Conservation (phyloP, 2,113 vertebrate genomes). For the Hippocampus comes region DNA sequence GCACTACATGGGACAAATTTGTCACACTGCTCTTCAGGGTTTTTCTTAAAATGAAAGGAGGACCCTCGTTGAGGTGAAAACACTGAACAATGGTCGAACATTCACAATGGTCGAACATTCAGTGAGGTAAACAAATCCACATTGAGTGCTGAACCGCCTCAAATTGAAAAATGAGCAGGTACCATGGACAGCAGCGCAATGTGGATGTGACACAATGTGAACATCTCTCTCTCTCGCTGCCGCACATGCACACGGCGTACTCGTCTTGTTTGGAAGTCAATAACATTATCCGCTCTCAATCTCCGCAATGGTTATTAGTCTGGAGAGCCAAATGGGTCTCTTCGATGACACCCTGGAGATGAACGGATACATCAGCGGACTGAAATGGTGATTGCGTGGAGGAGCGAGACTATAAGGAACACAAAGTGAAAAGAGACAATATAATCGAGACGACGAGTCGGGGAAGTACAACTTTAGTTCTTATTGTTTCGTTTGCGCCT, state of each 20-base stretch:
- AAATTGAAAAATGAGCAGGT: neutral
- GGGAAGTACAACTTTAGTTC: neutral
- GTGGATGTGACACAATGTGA: neutral
- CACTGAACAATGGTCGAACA: neutral
- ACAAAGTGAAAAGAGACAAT: slow-evolving; percentile 25
- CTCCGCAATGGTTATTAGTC: slow-evolving; percentile 56
- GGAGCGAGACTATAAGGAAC: slow-evolving; percentile 21
- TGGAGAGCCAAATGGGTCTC: slow-evolving; percentile 51
- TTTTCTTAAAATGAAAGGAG: too few relatives aligned
- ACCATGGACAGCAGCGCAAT: neutral
- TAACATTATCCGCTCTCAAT: slow-evolving; percentile 58
- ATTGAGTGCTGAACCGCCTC: neutral
- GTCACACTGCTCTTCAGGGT: too few relatives aligned
- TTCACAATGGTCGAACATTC: neutral
- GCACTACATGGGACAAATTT: neutral
- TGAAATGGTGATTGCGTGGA: slow-evolving; percentile 28
- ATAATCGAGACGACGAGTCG: neutral
- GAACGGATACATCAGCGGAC: slow-evolving; percentile 57
- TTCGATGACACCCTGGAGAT: slow-evolving; percentile 62
- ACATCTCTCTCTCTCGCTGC: neutral
- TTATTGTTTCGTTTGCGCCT: neutral
- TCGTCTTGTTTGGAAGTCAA: slow-evolving; percentile 50
- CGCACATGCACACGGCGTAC: slow-evolving; percentile 1
- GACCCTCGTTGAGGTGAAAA: neutral
- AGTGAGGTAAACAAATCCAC: neutral